These are phyloP conservation scores for Gymnarchus niloticus DNA, from an alignment of 2,113 vertebrate species.

Conservation along the genomic window DNA sequence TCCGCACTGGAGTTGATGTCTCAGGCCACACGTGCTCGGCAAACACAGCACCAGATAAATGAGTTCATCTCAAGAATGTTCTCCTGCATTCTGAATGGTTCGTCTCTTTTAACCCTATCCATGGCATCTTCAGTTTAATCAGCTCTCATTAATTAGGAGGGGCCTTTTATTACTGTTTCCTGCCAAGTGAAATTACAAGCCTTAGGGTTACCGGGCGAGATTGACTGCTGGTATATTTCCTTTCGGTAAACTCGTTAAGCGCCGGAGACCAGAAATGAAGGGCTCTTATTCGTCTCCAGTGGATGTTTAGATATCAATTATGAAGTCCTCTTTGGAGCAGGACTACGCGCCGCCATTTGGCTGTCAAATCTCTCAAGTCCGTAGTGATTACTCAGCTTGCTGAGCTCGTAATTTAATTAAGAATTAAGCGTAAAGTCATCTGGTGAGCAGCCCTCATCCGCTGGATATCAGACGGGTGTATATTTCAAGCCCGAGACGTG, in stretches of 20 bases:
- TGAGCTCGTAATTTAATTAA: slow-evolving; percentile 16
- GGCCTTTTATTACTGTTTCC: neutral
- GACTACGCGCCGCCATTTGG: neutral
- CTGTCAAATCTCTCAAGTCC: neutral
- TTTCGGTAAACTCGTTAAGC: slow-evolving; percentile 10
- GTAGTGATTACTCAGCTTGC: neutral
- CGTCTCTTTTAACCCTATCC: neutral
- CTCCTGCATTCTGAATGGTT: neutral
- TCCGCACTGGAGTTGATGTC: neutral
- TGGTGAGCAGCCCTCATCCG: neutral
- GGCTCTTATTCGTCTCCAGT: neutral
- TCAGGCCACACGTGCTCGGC: neutral
- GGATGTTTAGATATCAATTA: slow-evolving; percentile 14
- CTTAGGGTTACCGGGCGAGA: neutral
- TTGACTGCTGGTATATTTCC: neutral
- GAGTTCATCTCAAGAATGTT: neutral
- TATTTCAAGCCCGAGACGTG: no score
- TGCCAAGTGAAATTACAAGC: slow-evolving; percentile 10
- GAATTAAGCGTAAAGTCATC: neutral
- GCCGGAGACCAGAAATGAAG: neutral
- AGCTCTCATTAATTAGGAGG: slow-evolving; percentile 12
- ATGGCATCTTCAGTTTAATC: neutral
- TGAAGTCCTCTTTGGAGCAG: neutral
- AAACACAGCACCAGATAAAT: neutral
- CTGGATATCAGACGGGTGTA: neutral